Evolutionary conservation across 1,140 invertebrate species (phyloP), one percentile per base, ranked within the genome.

Genomic region (Callitettix versicolor): DNA sequence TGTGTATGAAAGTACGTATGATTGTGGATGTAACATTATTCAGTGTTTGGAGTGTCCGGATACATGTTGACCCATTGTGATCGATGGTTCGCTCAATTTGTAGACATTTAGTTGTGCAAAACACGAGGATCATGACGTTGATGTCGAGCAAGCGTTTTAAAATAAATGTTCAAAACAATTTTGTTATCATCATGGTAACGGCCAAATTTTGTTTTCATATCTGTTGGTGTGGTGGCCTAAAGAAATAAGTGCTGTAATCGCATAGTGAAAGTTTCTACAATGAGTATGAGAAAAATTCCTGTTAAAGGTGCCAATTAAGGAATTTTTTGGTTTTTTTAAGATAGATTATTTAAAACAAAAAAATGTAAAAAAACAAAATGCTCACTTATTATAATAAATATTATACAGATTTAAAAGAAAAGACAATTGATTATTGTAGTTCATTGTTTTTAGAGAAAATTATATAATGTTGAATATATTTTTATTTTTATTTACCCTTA

Each of bases 381-480:
- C 48, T 51, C 48, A 51, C 33, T 20, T 48, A 38, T 51, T 36
- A 51, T 36, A 36, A 51, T 36, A 18, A 34, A 51, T 30, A 30
- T 9, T 30, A 38, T 38, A 51, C 17, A 7, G 20, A 14, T 38
- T 33, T 51, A 51, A 18, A 20, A 30, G 15, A 7, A 46, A 20
- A 36, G 36, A 49, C 34, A 30, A 51, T 34, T 15, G 17, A 36
- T 5, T 36, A 51, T 33, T n/a, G 24, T 51, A 51, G 48, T 51
- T 51, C 36, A 51, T 51, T 20, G 48, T 51, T 51, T 51, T 30
- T 51, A 51, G 48, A 38, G 26, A 30, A 30, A 34, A 51, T 51
- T 51, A 51, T 51, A 51, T 34, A 18, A 51, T 51, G 48, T 51
- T 51, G 36, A 15, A 26, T 36, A 30, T 22, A 30, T 51, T 36